A percentile compares a stretch with the other conserved stretches of the same genome.
Conservation (phyloP, 35 echinoderm and acorn worm species). For the Apostichopus parvimensis region DNA sequence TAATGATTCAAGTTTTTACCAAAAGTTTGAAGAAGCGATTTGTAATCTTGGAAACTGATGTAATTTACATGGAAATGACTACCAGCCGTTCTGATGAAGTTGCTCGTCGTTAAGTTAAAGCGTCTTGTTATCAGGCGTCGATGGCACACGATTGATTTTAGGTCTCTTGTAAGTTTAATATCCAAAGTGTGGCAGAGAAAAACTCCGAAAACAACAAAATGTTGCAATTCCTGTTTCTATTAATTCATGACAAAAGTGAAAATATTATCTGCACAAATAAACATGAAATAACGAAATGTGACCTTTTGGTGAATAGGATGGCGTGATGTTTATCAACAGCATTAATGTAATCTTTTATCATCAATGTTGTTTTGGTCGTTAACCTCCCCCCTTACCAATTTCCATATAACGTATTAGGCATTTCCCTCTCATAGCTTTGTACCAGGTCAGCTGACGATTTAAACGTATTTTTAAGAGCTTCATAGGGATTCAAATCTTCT, state of each 20-base stretch:
- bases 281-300: neutral
- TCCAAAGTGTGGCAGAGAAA: neutral
- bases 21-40: no score
- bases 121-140: no score
- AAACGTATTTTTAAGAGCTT: no score
- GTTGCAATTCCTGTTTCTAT: no score
- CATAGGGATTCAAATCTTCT: no score
- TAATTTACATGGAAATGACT: no score
- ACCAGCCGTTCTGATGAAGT: no score
- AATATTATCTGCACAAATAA: constrained; percentile 2
- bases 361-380: neutral
- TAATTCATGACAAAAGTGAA: neutral
- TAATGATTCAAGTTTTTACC: no score
- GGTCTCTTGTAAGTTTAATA: no score
- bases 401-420: neutral
- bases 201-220: neutral
- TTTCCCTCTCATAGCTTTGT: neutral
- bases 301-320: neutral
- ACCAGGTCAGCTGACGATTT: neutral
- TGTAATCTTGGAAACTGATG: no score
- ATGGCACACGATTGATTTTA: no score
- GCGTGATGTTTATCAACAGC: neutral
- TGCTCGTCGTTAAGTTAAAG: no score
- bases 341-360: neutral
- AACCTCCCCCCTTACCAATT: neutral